Evolutionary conservation across 64 coral and sea anemone species (phyloP).

Genomic region (Stichodactyla helianthus): DNA sequence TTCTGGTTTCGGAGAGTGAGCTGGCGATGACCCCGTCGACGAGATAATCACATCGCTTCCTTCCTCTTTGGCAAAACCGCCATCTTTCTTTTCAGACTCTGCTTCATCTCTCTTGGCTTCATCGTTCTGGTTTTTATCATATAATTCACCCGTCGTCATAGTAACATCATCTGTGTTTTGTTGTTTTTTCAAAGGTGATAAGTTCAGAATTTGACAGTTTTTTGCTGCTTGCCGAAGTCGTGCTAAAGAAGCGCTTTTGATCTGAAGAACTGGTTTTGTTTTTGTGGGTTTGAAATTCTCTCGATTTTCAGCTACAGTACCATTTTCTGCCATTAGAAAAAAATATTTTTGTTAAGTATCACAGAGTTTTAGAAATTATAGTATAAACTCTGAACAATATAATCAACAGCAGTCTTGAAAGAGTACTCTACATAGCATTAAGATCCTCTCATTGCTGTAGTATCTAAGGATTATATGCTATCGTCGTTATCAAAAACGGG

Average conservation of each 20-base stretch:
- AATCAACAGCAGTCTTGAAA: too few relatives aligned
- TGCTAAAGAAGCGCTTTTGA: neutral
- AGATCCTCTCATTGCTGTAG: too few relatives aligned
- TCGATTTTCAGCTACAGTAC: neutral
- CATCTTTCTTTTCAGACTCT: neutral
- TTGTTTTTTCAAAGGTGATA: neutral
- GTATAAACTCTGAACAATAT: too few relatives aligned
- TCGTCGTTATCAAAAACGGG: too few relatives aligned
- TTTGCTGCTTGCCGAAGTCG: neutral
- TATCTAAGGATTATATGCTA: too few relatives aligned
- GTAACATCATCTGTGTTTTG: neutral
- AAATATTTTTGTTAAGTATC: neutral
- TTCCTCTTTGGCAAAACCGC: neutral
- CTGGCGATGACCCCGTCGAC: constrained; percentile 85
- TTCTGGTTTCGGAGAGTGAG: constrained; percentile 74
- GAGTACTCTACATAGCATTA: too few relatives aligned
- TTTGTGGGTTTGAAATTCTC: neutral
- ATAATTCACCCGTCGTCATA: neutral
- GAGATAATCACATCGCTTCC: constrained; percentile 80
- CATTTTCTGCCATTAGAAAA: neutral
- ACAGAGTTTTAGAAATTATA: too few relatives aligned
- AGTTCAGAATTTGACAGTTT: neutral
- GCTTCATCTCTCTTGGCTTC: neutral
- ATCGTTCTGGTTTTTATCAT: constrained; percentile 4
- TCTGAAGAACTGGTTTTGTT: neutral